Percentiles rank a stretch among this genome's conserved stretches.
Conservation (phyloP, 2,888 invertebrate genomes). For the Nemotelus nigrinus region DNA sequence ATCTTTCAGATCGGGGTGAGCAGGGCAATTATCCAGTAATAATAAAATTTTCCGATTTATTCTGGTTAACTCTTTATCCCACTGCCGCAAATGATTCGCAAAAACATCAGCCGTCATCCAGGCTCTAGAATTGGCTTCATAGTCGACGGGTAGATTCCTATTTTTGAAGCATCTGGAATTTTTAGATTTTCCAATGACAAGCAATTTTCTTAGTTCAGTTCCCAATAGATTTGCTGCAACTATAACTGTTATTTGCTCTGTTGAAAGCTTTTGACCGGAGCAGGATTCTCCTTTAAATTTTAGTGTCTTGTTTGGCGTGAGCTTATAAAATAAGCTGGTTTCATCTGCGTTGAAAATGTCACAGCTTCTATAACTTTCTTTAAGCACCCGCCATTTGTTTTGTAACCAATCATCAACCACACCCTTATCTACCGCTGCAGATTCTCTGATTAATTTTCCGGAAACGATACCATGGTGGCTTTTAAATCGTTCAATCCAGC, state of each 20-base stretch:
- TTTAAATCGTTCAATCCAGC: slow-evolving; percentile 4
- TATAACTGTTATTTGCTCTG: slow-evolving; percentile 2
- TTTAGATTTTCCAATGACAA: slow-evolving; percentile 19
- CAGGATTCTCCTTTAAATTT: slow-evolving; percentile 18
- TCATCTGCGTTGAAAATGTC: slow-evolving; percentile 23
- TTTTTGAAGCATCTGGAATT: slow-evolving; percentile 22
- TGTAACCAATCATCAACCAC: slow-evolving; percentile 9
- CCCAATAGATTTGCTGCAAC: slow-evolving; percentile 9
- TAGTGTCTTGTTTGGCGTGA: slow-evolving; percentile 11
- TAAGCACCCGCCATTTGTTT: slow-evolving; percentile 1
- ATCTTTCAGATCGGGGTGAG: slow-evolving; percentile 14
- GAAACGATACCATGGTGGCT: slow-evolving; percentile 4
- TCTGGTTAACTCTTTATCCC: slow-evolving; percentile 1
- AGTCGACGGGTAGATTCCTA: slow-evolving; percentile 9
- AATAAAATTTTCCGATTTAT: slow-evolving; percentile 14
- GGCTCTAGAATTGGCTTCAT: slow-evolving; percentile 1
- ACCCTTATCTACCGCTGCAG: slow-evolving; percentile 10
- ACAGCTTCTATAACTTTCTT: not conserved
- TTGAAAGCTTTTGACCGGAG: not conserved
- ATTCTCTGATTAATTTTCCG: slow-evolving; percentile 5
- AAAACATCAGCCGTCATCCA: slow-evolving; percentile 11
- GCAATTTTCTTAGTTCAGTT: slow-evolving; percentile 7
- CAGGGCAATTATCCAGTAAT: slow-evolving; percentile 11
- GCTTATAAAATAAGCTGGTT: slow-evolving; percentile 19
- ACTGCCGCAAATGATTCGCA: slow-evolving; percentile 18